These are phyloP conservation scores for Rhea americana DNA, from an alignment of 2,113 vertebrate genomes.

Conservation along the genomic window DNA sequence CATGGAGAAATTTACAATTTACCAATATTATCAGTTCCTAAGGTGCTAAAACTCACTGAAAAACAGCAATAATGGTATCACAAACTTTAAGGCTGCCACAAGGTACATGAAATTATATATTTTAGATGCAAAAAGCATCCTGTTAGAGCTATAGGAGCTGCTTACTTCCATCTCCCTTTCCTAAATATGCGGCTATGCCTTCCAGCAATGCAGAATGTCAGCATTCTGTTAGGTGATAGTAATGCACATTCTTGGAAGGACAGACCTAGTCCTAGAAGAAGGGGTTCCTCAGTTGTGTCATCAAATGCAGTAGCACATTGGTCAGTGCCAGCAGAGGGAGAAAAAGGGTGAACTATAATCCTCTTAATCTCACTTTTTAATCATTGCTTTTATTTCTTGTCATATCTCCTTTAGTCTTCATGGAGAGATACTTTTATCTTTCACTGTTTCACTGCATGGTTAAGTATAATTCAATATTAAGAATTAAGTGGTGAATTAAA, in stretches of 20 bases:
- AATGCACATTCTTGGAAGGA: accelerated
- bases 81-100: not conserved
- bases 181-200: not conserved
- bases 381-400: not conserved
- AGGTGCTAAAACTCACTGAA: not conserved
- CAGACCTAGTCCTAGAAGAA: not conserved
- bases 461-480: not conserved
- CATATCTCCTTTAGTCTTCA: not conserved
- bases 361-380: not conserved
- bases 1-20: not conserved
- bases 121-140: not conserved
- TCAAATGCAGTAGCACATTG: not conserved
- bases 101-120: not conserved
- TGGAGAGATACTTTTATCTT: not conserved
- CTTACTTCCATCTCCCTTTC: not conserved
- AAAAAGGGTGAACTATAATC: not conserved
- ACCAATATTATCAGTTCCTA: not conserved
- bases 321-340: not conserved
- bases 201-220: not conserved
- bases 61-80: not conserved
- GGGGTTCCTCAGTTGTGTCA: not conserved
- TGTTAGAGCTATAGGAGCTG: not conserved
- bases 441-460: not conserved
- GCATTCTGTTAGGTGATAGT: not conserved
- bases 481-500: not conserved